These are phyloP conservation scores for Formica aserva DNA, from an alignment of 2,888 invertebrate species.

Conservation along the genomic window DNA sequence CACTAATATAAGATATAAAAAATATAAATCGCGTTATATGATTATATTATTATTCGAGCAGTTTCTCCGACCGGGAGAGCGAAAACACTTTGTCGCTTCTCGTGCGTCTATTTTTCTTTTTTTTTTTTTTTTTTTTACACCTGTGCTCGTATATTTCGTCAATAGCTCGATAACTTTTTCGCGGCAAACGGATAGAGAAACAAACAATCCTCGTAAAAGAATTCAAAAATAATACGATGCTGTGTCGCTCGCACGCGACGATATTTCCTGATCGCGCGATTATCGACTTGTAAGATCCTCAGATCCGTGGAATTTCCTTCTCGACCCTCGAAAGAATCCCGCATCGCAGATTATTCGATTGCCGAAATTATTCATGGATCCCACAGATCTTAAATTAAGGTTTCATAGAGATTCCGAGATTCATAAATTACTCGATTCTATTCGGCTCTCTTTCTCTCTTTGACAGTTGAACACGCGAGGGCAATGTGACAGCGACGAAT, in stretches of 20 bases:
- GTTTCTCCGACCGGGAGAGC: background rate
- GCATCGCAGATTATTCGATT: background rate
- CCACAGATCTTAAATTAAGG: background rate
- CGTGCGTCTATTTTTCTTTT: background rate
- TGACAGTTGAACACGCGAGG: background rate
- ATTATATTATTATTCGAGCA: background rate
- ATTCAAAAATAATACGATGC: slow-evolving; percentile 67
- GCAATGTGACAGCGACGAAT: background rate
- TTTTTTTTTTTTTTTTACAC: background rate
- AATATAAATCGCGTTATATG: background rate
- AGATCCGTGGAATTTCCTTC: background rate
- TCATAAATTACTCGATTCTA: slow-evolving; percentile 30
- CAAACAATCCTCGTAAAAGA: slow-evolving; percentile 45
- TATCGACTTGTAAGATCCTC: background rate
- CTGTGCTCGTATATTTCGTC: slow-evolving; percentile 1
- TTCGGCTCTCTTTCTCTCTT: background rate
- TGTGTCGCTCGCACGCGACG: background rate
- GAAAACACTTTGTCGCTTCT: background rate
- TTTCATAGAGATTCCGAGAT: background rate
- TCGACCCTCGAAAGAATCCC: background rate
- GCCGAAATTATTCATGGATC: background rate
- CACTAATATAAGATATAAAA: background rate
- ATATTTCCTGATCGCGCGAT: slow-evolving; percentile 33
- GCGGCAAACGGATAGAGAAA: slow-evolving; percentile 18
- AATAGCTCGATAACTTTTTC: slow-evolving; percentile 4